Evolutionary conservation across 2,888 invertebrate genomes (phyloP), one percentile per base, ranked within the genome.

Genomic region (Drosophila kanekoi): DNA sequence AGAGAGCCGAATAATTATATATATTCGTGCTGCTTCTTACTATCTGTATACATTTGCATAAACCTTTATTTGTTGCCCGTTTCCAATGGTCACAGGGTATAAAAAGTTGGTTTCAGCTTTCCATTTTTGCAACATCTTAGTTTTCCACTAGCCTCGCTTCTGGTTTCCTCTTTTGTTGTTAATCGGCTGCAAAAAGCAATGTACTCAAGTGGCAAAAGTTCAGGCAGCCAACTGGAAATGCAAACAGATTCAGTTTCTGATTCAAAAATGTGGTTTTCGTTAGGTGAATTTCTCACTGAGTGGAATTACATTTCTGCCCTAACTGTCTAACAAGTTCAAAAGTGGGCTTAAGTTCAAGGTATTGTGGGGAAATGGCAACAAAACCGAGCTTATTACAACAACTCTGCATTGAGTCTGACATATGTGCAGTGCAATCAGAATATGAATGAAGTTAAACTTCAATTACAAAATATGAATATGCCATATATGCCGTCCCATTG

Each of bases 171-270:
- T 38, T 74, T 72, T 64, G 59, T 69, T 80, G 84, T 81, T 81
- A 83, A 81, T 81, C 81, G 84, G 66, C 75, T 86, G 84, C 77
- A 86, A 86, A 86, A 83, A 69, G 81, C 84, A 83, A 87, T 81
- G 84, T 84, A 79, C 78, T 83, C 87, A 75, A 78, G 84, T 81
- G 87, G 81, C 72, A 87, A 78, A 87, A 87, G 74, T 80, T 80
- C 80, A 45, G 6, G 43, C 67, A 78, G 44, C 66, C 77, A 73
- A 80, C 72, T 79, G 67, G 77, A 77, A 79, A 79, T 69, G 65
- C 70, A 71, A 73, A 65, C 58, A 66, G 69, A 67, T 74, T 67
- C 68, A 20, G 67, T 73, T 78, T 63, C 63, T 45, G 54, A 47
- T 66, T 54, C 53, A 40, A 56, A 28, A 77, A 67, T 77, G 67